These are phyloP conservation scores for Okamejei kenojei DNA, from an alignment of 2,797 vertebrate species.

Conservation along the genomic window DNA sequence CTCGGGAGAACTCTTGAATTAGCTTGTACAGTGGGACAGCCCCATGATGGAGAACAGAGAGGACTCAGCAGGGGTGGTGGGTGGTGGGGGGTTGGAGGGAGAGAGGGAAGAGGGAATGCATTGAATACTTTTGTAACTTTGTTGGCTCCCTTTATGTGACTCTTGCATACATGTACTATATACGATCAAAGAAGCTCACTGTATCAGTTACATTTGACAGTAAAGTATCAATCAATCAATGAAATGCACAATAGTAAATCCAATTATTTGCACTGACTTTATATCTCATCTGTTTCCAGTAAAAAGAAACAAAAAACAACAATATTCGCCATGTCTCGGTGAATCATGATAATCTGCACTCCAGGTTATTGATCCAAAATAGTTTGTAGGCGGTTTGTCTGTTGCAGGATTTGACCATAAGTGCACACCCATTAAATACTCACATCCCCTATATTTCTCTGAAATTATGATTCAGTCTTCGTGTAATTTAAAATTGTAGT, in stretches of 20 bases:
- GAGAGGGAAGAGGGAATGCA: too few relatives aligned
- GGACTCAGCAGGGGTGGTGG: too few relatives aligned
- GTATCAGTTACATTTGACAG: too few relatives aligned
- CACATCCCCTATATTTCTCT: neutral
- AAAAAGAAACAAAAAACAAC: neutral
- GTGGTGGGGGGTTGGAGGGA: too few relatives aligned
- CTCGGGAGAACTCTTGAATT: too few relatives aligned
- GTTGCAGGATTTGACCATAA: neutral
- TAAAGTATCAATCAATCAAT: neutral
- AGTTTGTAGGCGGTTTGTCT: neutral
- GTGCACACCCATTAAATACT: neutral
- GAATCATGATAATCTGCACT: neutral
- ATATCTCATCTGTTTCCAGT: too few relatives aligned
- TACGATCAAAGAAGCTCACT: too few relatives aligned
- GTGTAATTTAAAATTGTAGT: neutral
- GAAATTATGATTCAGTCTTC: neutral
- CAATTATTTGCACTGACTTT: neutral
- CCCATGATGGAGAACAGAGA: too few relatives aligned
- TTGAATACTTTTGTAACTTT: too few relatives aligned
- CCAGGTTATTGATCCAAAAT: neutral
- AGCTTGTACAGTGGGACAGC: too few relatives aligned
- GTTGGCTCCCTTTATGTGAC: too few relatives aligned
- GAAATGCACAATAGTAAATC: neutral
- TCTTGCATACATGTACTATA: too few relatives aligned
- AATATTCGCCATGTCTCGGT: neutral